Base-by-base conservation (phyloP, 2,113 vertebrate species). In the Osmerus eperlanus region DNA sequence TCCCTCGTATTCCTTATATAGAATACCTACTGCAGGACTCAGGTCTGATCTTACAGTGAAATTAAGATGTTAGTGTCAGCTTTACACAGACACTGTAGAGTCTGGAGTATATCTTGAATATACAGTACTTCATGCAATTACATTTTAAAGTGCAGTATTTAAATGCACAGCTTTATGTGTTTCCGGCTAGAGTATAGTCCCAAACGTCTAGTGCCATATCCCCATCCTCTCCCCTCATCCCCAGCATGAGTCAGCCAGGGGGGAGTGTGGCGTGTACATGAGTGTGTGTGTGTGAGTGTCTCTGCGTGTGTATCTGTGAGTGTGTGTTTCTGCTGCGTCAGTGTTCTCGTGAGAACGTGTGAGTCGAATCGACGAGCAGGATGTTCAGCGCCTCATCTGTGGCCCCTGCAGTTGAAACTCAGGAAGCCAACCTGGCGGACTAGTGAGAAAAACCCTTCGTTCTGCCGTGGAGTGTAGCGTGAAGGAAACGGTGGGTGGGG, bases 401-500 rank as follows among this genome's bases (percentile, higher is more conserved):
- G 70, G 60, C 52, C 68, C 52, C 36, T 64, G 63, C 71, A 65
- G 29, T 41, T 74, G 71, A 72, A 59, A 32, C 56, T 71, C 55
- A 86, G 89, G 83, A 87, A 84, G 82, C 78, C 82, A 83, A 80
- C 78, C 78, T 80, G 80, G 73, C 64, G 83, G n/a, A 72, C 67
- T 76, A 18, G 53, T 84, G 81, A 87, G 88, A 90, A 88, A 88
- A 85, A 82, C 81, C 84, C 78, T 81, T 65, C 72, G 75, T 80
- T 67, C 78, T 36, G 32, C 7, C 7, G 32, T 36, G 32, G 32
- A 36, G 65, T 80, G 68, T 81, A 80, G 79, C 80, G 75, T 87
- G 85, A 84, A 81, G 90, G 88, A 93, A 91, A 76, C 52, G 78
- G 84, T 90, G 84, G 81, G 88, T 87, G 87, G 88, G 85, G 83